phyloP scores from a whole-genome alignment of 2,113 vertebrate genomes.

The Phylloscopus trochilus region DNA sequence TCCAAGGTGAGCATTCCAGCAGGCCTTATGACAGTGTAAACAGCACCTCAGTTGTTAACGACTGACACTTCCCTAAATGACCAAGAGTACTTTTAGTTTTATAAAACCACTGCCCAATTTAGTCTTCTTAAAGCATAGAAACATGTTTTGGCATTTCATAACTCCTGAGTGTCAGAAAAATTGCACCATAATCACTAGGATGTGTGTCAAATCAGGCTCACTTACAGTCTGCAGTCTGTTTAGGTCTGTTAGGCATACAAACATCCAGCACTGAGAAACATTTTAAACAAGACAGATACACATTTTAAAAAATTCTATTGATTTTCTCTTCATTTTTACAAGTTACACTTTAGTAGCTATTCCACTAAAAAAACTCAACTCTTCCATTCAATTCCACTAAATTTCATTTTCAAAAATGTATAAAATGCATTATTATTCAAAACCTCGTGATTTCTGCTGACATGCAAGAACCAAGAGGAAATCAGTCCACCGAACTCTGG shows the following conservation, averaged over 20 bases:
- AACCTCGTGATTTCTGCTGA: not conserved
- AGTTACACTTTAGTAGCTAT: not conserved
- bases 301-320: accelerated
- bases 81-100: not conserved
- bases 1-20: not conserved
- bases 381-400: not conserved
- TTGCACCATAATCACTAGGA: not conserved
- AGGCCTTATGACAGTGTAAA: not conserved
- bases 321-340: not conserved
- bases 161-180: not conserved
- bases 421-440: not conserved
- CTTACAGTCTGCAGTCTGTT: accelerated
- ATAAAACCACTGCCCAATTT: not conserved
- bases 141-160: not conserved
- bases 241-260: not conserved
- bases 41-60: not conserved
- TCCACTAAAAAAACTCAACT: not conserved
- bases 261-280: not conserved
- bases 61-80: not conserved
- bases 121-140: not conserved
- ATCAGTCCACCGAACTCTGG: not conserved
- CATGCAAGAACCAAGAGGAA: not conserved
- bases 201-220: not conserved
- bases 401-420: not conserved
- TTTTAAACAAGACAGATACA: not conserved